Evolutionary conservation across 2,888 invertebrate species (phyloP).

Genomic region (Ferdinandea cuprea): DNA sequence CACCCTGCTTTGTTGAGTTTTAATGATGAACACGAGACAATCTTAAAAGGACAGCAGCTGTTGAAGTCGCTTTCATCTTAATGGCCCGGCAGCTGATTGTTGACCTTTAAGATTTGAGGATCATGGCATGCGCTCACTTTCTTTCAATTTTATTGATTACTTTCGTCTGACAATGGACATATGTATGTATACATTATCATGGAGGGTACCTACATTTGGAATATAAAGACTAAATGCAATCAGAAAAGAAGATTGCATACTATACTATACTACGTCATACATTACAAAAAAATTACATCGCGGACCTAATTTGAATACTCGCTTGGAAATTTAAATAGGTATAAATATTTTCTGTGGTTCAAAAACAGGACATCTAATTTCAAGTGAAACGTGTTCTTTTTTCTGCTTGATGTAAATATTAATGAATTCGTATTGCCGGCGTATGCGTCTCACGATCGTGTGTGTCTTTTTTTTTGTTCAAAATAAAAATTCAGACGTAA

Average conservation of each 20-base stretch:
- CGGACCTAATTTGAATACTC: background rate
- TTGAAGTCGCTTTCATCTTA: background rate
- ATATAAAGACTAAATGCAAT: too few relatives aligned
- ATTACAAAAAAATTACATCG: background rate
- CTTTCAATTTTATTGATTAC: background rate
- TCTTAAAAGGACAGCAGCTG: background rate
- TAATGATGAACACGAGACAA: slow-evolving; percentile 12
- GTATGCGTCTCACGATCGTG: slow-evolving; percentile 1
- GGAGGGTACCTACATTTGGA: too few relatives aligned
- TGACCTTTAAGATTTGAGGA: background rate
- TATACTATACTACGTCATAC: background rate
- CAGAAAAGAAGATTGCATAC: background rate
- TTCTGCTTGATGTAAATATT: background rate
- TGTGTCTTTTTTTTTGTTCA: background rate
- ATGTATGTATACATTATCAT: too few relatives aligned
- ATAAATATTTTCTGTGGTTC: background rate
- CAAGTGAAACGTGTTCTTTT: background rate
- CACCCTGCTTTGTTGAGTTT: background rate
- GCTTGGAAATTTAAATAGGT: background rate
- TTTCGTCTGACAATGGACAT: too few relatives aligned
- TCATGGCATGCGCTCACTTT: background rate
- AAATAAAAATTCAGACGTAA: slow-evolving; percentile 1
- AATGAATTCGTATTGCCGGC: background rate
- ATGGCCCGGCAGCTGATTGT: slow-evolving; percentile 1
- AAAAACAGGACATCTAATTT: background rate